phyloP scores from a whole-genome alignment of 2,888 invertebrate species.

The Heterodera filipjevi region DNA sequence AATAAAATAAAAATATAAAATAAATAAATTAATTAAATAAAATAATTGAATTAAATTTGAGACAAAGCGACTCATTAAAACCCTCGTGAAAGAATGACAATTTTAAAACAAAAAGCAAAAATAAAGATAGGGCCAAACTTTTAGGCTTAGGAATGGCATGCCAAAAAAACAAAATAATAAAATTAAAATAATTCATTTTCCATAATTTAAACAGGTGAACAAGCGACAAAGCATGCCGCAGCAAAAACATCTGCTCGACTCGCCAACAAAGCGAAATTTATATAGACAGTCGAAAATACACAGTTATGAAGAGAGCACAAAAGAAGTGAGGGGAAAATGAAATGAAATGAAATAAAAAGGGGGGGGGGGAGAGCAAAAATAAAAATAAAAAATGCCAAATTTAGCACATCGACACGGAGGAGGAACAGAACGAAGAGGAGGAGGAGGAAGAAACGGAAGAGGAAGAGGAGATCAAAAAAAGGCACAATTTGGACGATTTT shows the following conservation, averaged over 20 bases:
- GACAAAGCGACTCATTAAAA: too few species aligned
- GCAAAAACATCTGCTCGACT: not conserved
- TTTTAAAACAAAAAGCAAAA: too few species aligned
- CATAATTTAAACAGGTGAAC: not conserved
- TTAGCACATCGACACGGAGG: not conserved
- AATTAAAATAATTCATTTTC: not conserved
- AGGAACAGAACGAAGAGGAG: not conserved
- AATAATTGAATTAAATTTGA: too few species aligned
- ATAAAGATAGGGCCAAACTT: too few species aligned
- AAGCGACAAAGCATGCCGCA: not conserved
- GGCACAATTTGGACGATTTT: not conserved
- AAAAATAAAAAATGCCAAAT: not conserved
- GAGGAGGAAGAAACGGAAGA: too few species aligned
- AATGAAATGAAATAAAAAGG: not conserved
- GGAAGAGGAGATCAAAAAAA: not conserved
- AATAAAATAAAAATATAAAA: too few species aligned
- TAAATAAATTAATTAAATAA: too few species aligned
- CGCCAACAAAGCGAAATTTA: constrained; percentile 10
- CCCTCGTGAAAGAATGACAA: too few species aligned
- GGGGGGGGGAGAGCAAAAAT: not conserved
- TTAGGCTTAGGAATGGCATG: too few species aligned
- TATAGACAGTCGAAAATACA: not conserved
- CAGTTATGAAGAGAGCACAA: not conserved
- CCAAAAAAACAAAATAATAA: not conserved
- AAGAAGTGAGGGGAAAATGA: not conserved